phyloP scores from a whole-genome alignment of 1,140 invertebrate genomes.

The Cydia pomonella region DNA sequence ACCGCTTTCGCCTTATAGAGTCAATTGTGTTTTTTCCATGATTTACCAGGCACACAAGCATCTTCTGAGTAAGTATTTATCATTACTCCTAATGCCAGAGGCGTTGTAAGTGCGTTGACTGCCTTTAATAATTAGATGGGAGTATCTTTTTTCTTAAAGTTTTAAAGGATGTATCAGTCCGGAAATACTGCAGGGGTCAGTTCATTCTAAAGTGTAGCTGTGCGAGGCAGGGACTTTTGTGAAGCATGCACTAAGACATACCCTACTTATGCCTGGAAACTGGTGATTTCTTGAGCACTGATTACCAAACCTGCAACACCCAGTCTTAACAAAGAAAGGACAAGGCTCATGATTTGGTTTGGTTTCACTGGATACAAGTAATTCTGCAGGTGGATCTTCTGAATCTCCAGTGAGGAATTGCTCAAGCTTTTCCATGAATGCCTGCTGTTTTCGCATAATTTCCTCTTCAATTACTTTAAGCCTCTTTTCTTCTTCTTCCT shows the following conservation, averaged over 20 bases:
- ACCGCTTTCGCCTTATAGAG: too few species aligned
- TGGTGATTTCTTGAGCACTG: constrained; percentile 91
- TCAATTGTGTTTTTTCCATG: too few species aligned
- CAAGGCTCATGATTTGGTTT: constrained; percentile 87
- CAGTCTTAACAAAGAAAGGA: constrained; percentile 94
- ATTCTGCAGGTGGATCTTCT: constrained; percentile 82
- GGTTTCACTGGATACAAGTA: constrained; percentile 84
- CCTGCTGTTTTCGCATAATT: constrained; percentile 72
- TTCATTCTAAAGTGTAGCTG: too few species aligned
- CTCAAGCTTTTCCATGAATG: constrained; percentile 82
- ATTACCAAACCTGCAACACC: constrained; percentile 91
- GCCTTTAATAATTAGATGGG: too few species aligned
- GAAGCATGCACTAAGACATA: constrained; percentile 41
- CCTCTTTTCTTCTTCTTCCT: constrained; percentile 68
- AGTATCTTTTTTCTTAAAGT: too few species aligned
- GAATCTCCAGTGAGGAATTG: constrained; percentile 83
- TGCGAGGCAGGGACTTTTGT: too few species aligned
- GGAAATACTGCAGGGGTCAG: too few species aligned
- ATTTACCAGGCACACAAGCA: too few species aligned
- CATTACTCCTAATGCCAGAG: too few species aligned
- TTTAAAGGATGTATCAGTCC: too few species aligned
- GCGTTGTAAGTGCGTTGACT: too few species aligned
- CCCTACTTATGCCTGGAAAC: constrained; percentile 82
- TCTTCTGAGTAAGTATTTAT: too few species aligned
- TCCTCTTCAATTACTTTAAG: constrained; percentile 73